phyloP scores from a whole-genome alignment of 2,797 vertebrate species.

The Botia kubotai region DNA sequence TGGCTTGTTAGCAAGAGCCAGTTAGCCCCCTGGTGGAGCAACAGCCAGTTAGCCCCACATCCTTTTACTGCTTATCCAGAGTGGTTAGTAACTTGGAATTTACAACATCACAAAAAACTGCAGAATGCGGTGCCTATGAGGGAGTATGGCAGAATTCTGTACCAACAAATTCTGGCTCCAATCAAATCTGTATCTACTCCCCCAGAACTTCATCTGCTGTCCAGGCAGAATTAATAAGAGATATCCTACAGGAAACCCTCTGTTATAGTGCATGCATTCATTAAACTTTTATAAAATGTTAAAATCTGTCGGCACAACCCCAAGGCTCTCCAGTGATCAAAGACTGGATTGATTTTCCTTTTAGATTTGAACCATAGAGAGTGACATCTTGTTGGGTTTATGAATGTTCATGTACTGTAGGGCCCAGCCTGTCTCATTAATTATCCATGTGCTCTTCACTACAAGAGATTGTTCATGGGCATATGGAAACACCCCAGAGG shows the following conservation, averaged over 20 bases:
- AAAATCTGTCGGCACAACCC: conserved; percentile 10
- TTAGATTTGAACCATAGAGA: conserved; percentile 16
- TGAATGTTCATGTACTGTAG: conserved; percentile 22
- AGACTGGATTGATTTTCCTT: conserved; percentile 29
- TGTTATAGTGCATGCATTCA: conserved; percentile 6
- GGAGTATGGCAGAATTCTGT: background rate
- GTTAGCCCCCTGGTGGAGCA: background rate
- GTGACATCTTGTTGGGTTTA: conserved; percentile 25
- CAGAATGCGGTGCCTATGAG: background rate
- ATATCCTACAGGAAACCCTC: conserved; percentile 1
- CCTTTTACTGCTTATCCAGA: too few species aligned
- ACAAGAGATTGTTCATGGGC: conserved; percentile 1
- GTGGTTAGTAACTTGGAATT: too few species aligned
- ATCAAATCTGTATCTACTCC: background rate
- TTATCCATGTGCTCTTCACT: conserved; percentile 24
- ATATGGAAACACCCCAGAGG: conserved; percentile 5
- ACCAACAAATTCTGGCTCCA: background rate
- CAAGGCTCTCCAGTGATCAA: conserved; percentile 16
- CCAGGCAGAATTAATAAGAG: conserved; percentile 1
- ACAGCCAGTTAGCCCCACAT: too few species aligned
- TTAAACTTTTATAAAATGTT: conserved; percentile 33
- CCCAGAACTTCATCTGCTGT: background rate
- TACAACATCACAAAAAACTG: too few species aligned
- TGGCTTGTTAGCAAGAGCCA: background rate
- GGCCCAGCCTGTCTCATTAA: conserved; percentile 13